Percentiles rank a stretch among this genome's conserved stretches.
These are phyloP conservation scores for Ochropacha duplaris DNA, from an alignment of 2,888 invertebrate genomes.

Conservation along the genomic window DNA sequence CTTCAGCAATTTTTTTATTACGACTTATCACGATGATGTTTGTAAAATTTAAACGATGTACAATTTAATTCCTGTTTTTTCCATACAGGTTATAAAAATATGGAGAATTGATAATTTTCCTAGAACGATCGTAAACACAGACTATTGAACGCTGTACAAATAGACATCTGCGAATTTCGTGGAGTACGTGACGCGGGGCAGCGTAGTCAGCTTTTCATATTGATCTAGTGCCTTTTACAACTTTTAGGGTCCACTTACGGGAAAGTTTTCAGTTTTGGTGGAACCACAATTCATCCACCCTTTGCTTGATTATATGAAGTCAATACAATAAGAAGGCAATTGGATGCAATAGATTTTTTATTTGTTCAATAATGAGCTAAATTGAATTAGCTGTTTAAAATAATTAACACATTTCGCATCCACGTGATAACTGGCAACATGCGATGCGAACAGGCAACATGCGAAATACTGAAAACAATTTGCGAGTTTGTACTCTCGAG, in stretches of 20 bases:
- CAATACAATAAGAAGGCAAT: too few relatives aligned
- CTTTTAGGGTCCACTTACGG: conserved; percentile 22
- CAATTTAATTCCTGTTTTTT: neutral
- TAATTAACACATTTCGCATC: conserved; percentile 2
- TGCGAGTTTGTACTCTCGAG: neutral
- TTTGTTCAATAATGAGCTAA: conserved; percentile 7
- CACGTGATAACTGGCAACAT: neutral
- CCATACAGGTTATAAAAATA: neutral
- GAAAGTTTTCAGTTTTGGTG: conserved; percentile 7
- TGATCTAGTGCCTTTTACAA: conserved; percentile 29
- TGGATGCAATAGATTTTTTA: too few relatives aligned
- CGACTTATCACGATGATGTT: neutral
- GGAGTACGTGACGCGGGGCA: conserved; percentile 50
- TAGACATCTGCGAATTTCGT: conserved; percentile 20
- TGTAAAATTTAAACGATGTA: neutral
- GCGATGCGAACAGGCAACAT: conserved; percentile 32
- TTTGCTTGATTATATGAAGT: neutral
- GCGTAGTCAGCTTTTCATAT: conserved; percentile 40
- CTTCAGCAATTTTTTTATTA: neutral
- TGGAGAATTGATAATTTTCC: neutral
- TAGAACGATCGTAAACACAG: neutral
- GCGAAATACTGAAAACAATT: conserved; percentile 36
- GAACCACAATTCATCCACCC: neutral
- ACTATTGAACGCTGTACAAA: conserved; percentile 12
- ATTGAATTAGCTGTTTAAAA: conserved; percentile 24